phyloP scores from a whole-genome alignment of 2,888 invertebrate genomes.

The Eristalis arbustorum region DNA sequence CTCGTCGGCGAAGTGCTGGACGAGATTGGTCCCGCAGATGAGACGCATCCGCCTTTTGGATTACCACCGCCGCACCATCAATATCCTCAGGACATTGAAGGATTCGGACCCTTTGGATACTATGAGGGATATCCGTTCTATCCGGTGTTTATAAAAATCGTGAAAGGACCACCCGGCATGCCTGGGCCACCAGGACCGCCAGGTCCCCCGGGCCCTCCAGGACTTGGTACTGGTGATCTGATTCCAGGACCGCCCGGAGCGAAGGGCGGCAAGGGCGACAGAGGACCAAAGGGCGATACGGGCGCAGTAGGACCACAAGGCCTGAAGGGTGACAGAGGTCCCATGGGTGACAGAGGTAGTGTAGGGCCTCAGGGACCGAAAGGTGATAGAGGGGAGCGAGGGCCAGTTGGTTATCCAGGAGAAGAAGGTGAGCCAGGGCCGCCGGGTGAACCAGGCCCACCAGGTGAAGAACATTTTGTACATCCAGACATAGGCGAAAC shows the following conservation, averaged over 20 bases:
- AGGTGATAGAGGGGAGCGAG: neutral
- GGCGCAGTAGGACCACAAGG: neutral
- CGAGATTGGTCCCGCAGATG: neutral
- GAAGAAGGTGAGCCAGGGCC: neutral
- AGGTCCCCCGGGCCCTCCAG: conserved; percentile 63
- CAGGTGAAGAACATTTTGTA: neutral
- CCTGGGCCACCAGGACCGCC: conserved; percentile 25
- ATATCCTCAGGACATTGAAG: neutral
- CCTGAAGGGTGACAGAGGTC: neutral
- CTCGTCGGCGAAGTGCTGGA: neutral
- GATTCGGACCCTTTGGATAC: conserved; percentile 11
- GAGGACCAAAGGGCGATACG: neutral
- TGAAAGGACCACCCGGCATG: conserved; percentile 26
- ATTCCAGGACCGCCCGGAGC: conserved; percentile 8
- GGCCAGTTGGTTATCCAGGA: no score
- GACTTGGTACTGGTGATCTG: neutral
- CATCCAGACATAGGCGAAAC: neutral
- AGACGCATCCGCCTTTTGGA: neutral
- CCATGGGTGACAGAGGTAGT: neutral
- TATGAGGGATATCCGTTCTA: conserved; percentile 5
- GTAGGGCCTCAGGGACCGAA: neutral
- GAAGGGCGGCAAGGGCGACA: conserved; percentile 45
- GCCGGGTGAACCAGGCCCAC: neutral
- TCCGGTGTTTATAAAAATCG: conserved; percentile 33
- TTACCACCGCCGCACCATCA: neutral